These are phyloP conservation scores for Leptopilina clavipes DNA, from an alignment of 1,140 invertebrate genomes.

Conservation along the genomic window DNA sequence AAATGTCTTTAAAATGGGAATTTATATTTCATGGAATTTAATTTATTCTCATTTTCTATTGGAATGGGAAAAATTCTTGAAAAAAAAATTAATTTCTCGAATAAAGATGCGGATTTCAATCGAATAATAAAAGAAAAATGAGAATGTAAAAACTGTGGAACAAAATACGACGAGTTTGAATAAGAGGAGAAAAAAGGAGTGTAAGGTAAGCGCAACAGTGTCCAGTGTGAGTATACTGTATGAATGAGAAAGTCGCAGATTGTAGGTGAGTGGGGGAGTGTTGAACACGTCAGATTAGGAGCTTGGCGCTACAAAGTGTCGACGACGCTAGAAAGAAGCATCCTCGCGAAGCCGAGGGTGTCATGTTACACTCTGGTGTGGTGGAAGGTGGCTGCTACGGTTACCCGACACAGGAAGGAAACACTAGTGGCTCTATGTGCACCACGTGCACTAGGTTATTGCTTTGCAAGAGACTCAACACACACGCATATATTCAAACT, in stretches of 20 bases:
- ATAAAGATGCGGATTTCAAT: too few relatives aligned
- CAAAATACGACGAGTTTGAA: background rate
- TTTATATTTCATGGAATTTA: too few relatives aligned
- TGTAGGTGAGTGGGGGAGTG: background rate
- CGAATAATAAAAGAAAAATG: too few relatives aligned
- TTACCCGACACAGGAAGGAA: slow-evolving; percentile 71
- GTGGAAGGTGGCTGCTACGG: slow-evolving; percentile 65
- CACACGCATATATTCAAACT: background rate
- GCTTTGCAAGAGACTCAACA: slow-evolving; percentile 14
- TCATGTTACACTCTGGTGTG: slow-evolving; percentile 63
- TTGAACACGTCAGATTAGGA: slow-evolving; percentile 27
- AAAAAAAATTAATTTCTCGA: too few relatives aligned
- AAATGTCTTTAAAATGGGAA: too few relatives aligned
- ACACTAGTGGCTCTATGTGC: slow-evolving; percentile 64
- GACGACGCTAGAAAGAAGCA: slow-evolving; percentile 1
- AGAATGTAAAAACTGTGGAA: background rate
- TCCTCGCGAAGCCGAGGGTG: slow-evolving; percentile 52
- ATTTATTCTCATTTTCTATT: too few relatives aligned
- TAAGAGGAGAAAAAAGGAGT: background rate
- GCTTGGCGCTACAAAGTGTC: slow-evolving; percentile 19
- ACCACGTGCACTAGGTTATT: slow-evolving; percentile 42
- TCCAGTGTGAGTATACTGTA: background rate
- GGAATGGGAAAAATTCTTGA: too few relatives aligned
- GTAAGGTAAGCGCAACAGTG: slow-evolving; percentile 11
- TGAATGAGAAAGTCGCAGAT: slow-evolving; percentile 5